Percentiles rank a stretch among this genome's conserved stretches.
Conservation (phyloP, 1,140 invertebrate genomes). For the Marisa cornuarietis region DNA sequence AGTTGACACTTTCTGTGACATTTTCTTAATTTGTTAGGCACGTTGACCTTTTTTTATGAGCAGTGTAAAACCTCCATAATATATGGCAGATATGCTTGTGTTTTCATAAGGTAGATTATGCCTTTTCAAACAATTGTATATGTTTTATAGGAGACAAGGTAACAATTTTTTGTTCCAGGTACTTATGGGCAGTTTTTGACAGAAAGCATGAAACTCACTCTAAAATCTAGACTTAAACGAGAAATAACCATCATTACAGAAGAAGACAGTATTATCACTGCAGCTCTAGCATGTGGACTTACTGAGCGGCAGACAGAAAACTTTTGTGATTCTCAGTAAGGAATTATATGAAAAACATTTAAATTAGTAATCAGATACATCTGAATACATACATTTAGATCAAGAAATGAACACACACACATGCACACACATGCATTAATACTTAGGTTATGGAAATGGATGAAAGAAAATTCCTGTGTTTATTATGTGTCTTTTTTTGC, state of each 20-base stretch:
- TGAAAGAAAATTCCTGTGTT: too few relatives aligned
- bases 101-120: neutral
- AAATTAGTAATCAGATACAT: too few relatives aligned
- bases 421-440: too few relatives aligned
- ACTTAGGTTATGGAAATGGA: too few relatives aligned
- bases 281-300: slow-evolving; percentile 44
- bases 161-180: slow-evolving; percentile 1
- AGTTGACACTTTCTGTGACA: neutral
- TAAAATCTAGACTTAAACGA: slow-evolving; percentile 35
- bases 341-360: too few relatives aligned
- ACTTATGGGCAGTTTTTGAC: slow-evolving; percentile 12
- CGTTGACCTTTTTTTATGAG: neutral
- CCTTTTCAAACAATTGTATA: too few relatives aligned
- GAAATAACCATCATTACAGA: slow-evolving; percentile 35
- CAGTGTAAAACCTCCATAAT: neutral
- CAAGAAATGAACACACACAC: too few relatives aligned
- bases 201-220: slow-evolving; percentile 12
- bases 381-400: too few relatives aligned
- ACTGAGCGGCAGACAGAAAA: slow-evolving; percentile 45
- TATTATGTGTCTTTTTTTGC: too few relatives aligned
- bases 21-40: neutral
- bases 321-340: neutral
- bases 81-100: neutral
- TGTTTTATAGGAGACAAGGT: neutral
- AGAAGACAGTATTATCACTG: slow-evolving; percentile 32